Base-by-base conservation (phyloP, 1,140 invertebrate species). In the Pteromalus puparum region DNA sequence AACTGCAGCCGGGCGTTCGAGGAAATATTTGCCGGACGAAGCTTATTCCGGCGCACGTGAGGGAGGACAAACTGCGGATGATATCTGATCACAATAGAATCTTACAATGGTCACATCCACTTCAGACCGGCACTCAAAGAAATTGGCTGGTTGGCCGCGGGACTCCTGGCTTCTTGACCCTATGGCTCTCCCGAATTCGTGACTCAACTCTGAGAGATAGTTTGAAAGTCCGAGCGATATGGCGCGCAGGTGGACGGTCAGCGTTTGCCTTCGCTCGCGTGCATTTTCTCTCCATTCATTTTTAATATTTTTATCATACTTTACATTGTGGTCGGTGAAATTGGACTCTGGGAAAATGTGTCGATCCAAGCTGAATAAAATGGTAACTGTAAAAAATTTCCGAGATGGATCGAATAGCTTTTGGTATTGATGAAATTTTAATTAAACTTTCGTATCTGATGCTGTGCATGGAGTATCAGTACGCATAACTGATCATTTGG, bases 81-180 rank as follows among this genome's bases (percentile, higher is more conserved):
- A 89, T 89, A 91, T 91, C 89, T 86, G 88, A 89, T 91, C 87
- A 90, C 89, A 90, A 91, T 91, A 86, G 89, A 85, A 85, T 84
- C 86, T 90, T 89, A 90, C 87, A 87, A 78, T 76, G 83, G 87
- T 78, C 76, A 82, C 87, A 87, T 87, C 86, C 88, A 87, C 88
- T 88, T 85, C 38, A 80, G 82, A 83, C 86, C 85, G 87, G 90
- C 89, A 91, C 91, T 91, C 89, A 91, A 91, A 91, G 89, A 91
- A 91, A 91, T 91, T 91, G 91, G 90, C 89, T 89, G 85, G 88
- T 87, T 88, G 89, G 88, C 87, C 53, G 53, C 18, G 87, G 89
- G 90, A 90, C 90, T 89, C 87, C 21, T 80, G 82, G 82, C 68
- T 24, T 68, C 77, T n/a, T 38, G 15, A 15, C 77, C 30, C 46